Conservation (phyloP, 1,140 invertebrate genomes). For the Adelges cooleyi region DNA sequence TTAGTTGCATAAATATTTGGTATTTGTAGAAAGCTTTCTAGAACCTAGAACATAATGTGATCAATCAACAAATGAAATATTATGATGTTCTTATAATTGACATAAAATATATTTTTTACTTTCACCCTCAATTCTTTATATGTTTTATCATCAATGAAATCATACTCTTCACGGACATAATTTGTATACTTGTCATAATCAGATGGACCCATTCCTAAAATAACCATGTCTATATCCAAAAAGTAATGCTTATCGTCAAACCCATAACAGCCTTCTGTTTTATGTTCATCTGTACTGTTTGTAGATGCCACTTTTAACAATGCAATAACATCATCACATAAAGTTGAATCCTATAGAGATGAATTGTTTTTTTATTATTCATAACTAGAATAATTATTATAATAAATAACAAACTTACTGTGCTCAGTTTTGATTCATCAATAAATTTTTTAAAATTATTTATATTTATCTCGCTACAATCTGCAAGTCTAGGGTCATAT, state of each 20-base stretch:
- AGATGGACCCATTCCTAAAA: constrained; percentile 42
- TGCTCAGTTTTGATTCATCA: constrained; percentile 38
- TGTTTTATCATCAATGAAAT: constrained; percentile 44
- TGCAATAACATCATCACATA: constrained; percentile 41
- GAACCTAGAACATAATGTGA: constrained; percentile 40
- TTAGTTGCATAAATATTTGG: constrained; percentile 55
- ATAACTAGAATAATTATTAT: background rate
- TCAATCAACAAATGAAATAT: background rate
- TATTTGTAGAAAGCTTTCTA: constrained; percentile 50
- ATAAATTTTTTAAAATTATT: constrained; percentile 41
- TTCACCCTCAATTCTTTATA: constrained; percentile 47
- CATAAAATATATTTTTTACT: constrained; percentile 39
- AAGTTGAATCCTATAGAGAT: constrained; percentile 37
- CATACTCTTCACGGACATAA: constrained; percentile 46
- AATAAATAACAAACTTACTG: constrained; percentile 35
- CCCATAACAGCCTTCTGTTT: constrained; percentile 44
- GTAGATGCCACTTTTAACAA: constrained; percentile 44
- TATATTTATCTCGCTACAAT: constrained; percentile 41
- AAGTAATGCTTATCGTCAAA: constrained; percentile 49
- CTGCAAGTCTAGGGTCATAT: constrained; percentile 42
- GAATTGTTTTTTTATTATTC: background rate
- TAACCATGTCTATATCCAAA: constrained; percentile 49
- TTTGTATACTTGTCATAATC: constrained; percentile 44
- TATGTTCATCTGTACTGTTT: constrained; percentile 50
- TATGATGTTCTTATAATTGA: background rate